These are phyloP conservation scores for Mesorhabditis sp. DNA, from an alignment of 2,888 invertebrate genomes.

Conservation along the genomic window DNA sequence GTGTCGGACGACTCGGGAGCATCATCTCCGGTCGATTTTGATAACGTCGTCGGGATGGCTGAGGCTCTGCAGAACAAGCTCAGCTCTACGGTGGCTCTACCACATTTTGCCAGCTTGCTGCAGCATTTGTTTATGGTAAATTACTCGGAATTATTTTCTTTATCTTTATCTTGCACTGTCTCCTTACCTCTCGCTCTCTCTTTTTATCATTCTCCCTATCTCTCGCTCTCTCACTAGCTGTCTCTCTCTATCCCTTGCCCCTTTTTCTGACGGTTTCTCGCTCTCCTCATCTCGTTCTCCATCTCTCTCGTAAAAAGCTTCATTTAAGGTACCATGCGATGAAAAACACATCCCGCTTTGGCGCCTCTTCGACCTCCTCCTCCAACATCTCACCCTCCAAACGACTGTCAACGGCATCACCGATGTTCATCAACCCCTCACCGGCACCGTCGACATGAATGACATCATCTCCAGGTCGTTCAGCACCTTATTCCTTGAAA, in stretches of 20 bases:
- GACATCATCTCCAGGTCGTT: conserved; percentile 37
- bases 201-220: conserved; percentile 36
- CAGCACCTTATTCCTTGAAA: neutral
- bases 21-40: conserved; percentile 48
- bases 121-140: conserved; percentile 77
- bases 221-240: too few species aligned
- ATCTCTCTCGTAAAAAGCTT: neutral
- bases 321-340: conserved; percentile 68
- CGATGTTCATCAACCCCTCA: conserved; percentile 34
- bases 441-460: conserved; percentile 44
- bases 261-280: neutral
- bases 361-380: conserved; percentile 86
- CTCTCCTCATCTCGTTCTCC: too few species aligned
- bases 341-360: conserved; percentile 86
- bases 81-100: conserved; percentile 81
- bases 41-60: conserved; percentile 85
- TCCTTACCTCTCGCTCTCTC: conserved; percentile 15
- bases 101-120: conserved; percentile 82
- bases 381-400: conserved; percentile 70
- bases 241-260: neutral
- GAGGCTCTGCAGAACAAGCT: conserved; percentile 68
- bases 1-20: conserved; percentile 33
- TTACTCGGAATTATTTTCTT: neutral
- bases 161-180: too few species aligned
- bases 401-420: conserved; percentile 41